Conservation (phyloP, 2,113 vertebrate genomes). For the Pituophis catenifer region DNA sequence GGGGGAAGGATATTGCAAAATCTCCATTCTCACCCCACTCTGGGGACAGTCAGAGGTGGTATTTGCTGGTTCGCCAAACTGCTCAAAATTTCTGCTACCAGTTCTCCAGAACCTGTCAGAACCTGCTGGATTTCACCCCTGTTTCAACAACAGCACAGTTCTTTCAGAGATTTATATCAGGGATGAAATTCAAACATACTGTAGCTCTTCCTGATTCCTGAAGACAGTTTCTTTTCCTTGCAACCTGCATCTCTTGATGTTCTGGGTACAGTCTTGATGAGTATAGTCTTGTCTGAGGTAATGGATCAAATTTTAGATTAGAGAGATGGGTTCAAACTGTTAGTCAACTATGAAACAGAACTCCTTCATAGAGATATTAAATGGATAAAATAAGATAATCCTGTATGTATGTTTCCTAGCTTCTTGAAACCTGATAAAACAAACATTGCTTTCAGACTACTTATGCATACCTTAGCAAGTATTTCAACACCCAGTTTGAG, state of each 20-base stretch:
- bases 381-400: not conserved
- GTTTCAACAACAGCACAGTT: not conserved
- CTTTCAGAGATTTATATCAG: not conserved
- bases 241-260: not conserved
- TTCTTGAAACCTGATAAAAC: not conserved
- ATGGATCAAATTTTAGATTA: not conserved
- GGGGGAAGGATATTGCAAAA: no score
- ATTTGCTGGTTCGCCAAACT: no score
- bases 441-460: not conserved
- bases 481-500: not conserved
- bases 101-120: no score
- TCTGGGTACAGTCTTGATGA: not conserved
- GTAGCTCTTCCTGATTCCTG: not conserved
- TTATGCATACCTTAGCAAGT: not conserved
- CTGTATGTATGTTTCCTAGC: not conserved
- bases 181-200: not conserved
- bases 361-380: not conserved
- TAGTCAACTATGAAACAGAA: not conserved
- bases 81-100: no score
- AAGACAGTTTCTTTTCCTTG: not conserved
- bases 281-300: not conserved
- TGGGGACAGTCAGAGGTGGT: no score
- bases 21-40: no score
- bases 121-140: no score
- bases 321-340: not conserved